Base-by-base conservation (phyloP, 92 coral and sea anemone genomes). In the Pocillopora meandrina region DNA sequence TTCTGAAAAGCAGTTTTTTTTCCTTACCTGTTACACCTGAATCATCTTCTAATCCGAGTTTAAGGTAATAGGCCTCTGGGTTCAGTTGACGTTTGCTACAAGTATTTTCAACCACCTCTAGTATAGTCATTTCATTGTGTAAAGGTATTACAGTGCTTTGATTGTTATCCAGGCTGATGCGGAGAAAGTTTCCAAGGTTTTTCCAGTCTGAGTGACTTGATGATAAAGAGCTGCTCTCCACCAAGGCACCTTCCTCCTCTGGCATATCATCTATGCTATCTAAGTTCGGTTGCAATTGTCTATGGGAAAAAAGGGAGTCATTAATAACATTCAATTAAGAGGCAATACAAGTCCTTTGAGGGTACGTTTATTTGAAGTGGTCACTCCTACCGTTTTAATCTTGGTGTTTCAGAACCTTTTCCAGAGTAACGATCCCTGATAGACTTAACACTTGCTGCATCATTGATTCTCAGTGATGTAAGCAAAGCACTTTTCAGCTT, bases 181-280 rank as follows among this genome's bases (percentile, higher is more conserved):
- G 92, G 62, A 97, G 64, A 58, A 89, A 97, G 91, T 97, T 92
- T 35, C 99, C 99, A 85, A 97, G 82, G 88, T 71, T 91, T 72
- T 90, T 90, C 99, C 99, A 96, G 67, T 96, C 98, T 56, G 98
- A 90, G 85, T 91, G 92, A 65, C 94, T 95, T 56, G 98, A 93
- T 61, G 94, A 86, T 68, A 94, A 72, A 17, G 98, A 92, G 58
- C 80, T 81, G 4, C 89, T 82, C 75, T 94, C 96, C 26, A 82
- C 67, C n/a, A 74, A 76, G 9, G 81, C 60, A 31, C 84, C 75
- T 61, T 81, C 87, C 19, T 87, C 98, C 75, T 85, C 90, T 34
- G 67, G 76, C 16, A 57, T 83, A 69, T 94, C 98, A 18, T 89
- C 85, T 31, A 94, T 94, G 80, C 58, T 87, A 18, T 94, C 95